Base-by-base conservation (phyloP, 2,888 invertebrate species). In the Tenthredo scrophulariae region DNA sequence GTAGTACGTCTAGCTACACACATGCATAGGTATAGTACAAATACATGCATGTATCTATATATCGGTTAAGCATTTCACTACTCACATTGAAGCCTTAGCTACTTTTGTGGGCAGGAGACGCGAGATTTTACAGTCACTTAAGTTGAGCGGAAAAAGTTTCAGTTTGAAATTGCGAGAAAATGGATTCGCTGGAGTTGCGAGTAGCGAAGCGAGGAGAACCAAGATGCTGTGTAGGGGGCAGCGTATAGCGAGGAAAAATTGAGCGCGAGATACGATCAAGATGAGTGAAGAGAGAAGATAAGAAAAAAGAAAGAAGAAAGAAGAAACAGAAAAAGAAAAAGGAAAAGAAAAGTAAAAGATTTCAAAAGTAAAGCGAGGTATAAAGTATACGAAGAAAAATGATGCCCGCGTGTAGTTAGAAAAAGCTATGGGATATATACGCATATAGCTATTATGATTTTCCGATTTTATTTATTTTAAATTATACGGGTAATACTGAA, bases 71-170 rank as follows among this genome's bases (percentile, higher is more conserved):
- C n/a, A 74, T 74, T 26, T 74, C 43, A 74, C 74, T 74, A 13
- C 13, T 67, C 33, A 7, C 67, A 33, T 1, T 70, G 9, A 9
- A 37, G 5, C 40, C 72, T n/a, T 43, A 74, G 72, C 15, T 77
- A 50, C 54, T 33, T 77, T 54, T 77, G 77, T 29, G 77, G 77
- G 77, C 2, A 77, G 10, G 29, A 46, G 50, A 83, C 50, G 83
- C 9, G 83, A 83, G 46, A 83, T 83, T 83, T 83, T 83, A 83
- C 83, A 83, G 83, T 70, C 83, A 70, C 83, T 70, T 65, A 70
- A 83, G 65, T 67, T 67, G 43, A 67, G 67, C 43, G 67, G 67
- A 83, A 83, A 83, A 83, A 70, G 65, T 83, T 83, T 43, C 65
- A 83, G 83, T 70, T 83, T 67, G 33, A 83, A 83, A 83, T 83